Base-by-base conservation (phyloP, 2,797 vertebrate genomes). In the Anisognathus igniventris region DNA sequence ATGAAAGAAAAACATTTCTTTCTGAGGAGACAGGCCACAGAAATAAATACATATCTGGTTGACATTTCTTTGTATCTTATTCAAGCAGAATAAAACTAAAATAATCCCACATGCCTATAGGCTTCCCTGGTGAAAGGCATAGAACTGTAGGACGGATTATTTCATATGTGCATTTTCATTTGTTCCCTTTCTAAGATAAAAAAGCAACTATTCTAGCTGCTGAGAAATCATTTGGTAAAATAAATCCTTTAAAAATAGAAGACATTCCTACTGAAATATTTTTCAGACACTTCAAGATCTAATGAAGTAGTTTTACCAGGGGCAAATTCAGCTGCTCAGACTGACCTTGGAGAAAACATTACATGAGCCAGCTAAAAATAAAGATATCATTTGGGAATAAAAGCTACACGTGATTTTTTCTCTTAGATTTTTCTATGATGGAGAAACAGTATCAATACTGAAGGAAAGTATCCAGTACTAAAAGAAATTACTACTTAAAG, bases 1-100 rank as follows among this genome's bases (percentile, higher is more conserved):
- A 67, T 44, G 20, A 88, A 82, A 73, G 37, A 66, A 90, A 93
- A 85, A 6, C 3, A 45, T 42, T 79, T 94, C 27, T 73, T 92
- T 88, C 44, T 18, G 56, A 35, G 27, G 47, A 93, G 57, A 82
- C 21, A 71, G 27, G 12, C 12, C 27, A 31, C 47, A 70, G 51
- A 92, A 94, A 79, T 84, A 94, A 86, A 70, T 88, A 79, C 16
- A 19, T 83, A 86, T 95, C 67, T 90, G 64, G 31, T 3, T 93
- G 76, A 78, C 86, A 95, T 93, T 94, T 93, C 48, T 93, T 86
- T 85, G 31, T 92, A 42, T 82, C 50, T 82, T 67, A 73, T 75
- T 96, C 70, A 93, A 88, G 57, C 48, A 92, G 82, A 95, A 79
- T 70, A 85, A 84, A 90, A 67, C 61, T 79, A 92, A 95, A 94